These are phyloP conservation scores for Branchipolynoe longqiensis DNA, from an alignment of 2,888 invertebrate species.

Conservation along the genomic window DNA sequence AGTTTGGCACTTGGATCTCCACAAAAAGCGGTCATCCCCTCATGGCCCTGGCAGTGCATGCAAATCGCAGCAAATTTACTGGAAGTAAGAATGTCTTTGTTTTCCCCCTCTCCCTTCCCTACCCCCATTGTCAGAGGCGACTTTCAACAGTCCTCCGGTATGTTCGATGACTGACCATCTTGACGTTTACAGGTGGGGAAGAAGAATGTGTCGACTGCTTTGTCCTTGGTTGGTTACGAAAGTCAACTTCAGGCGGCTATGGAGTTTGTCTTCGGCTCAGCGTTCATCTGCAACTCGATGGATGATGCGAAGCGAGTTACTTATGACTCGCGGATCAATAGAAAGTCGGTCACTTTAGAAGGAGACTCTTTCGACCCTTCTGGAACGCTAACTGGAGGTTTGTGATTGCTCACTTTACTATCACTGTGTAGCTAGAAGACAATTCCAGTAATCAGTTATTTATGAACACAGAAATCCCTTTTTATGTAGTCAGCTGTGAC, in stretches of 20 bases:
- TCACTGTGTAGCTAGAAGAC: too few species aligned
- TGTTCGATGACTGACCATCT: too few species aligned
- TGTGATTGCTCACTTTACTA: too few species aligned
- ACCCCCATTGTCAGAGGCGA: background rate
- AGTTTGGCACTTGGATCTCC: too few species aligned
- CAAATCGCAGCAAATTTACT: too few species aligned
- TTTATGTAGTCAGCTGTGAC: too few species aligned
- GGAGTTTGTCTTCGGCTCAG: conserved; percentile 92
- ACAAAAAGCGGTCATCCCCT: too few species aligned
- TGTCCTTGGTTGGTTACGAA: conserved; percentile 89
- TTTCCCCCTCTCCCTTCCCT: background rate
- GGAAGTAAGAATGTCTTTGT: background rate
- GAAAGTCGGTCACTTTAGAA: conserved; percentile 89
- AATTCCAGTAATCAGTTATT: too few species aligned
- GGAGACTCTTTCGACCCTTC: conserved; percentile 96
- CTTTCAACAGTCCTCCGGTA: too few species aligned
- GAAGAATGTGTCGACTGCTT: conserved; percentile 90
- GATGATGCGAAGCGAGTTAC: conserved; percentile 90
- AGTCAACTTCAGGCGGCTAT: conserved; percentile 88
- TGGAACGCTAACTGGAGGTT: conserved; percentile 94
- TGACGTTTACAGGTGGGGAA: conserved; percentile 87
- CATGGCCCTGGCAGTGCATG: too few species aligned
- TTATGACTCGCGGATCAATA: conserved; percentile 85
- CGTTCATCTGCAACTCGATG: conserved; percentile 92
- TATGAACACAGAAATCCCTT: too few species aligned